Conservation (phyloP, 2,113 vertebrate species). For the Manacus vitellinus region DNA sequence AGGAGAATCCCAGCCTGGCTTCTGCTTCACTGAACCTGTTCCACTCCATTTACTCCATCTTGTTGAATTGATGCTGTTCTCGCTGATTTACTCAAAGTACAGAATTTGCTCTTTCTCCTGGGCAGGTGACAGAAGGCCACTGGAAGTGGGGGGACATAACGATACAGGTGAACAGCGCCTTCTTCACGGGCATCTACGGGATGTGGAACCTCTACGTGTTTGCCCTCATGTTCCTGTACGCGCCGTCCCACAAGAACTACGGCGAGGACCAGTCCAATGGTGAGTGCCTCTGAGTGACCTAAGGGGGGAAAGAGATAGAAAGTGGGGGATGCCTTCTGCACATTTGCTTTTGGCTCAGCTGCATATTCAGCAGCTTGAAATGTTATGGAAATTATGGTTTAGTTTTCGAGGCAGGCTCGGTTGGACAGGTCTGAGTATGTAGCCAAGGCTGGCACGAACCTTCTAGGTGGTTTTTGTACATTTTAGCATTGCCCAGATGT, state of each 20-base stretch:
- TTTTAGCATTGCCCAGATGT: neutral
- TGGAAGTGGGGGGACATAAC: constrained; percentile 94
- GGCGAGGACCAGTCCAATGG: constrained; percentile 90
- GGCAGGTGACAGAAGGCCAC: constrained; percentile 93
- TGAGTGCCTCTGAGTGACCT: neutral
- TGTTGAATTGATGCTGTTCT: neutral
- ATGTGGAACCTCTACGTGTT: constrained; percentile 99
- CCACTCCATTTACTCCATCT: neutral
- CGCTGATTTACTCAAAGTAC: neutral
- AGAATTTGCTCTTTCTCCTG: neutral
- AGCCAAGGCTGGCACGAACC: neutral
- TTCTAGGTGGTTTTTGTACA: neutral
- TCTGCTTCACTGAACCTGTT: neutral
- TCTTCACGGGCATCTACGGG: constrained; percentile 97
- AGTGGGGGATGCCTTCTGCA: neutral
- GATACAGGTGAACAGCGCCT: constrained; percentile 92
- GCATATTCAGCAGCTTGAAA: rapidly evolving
- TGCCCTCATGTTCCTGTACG: constrained; percentile 96
- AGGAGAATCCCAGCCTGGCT: neutral
- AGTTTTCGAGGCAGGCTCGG: neutral
- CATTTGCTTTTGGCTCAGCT: neutral
- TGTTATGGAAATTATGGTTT: neutral
- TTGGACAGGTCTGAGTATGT: neutral
- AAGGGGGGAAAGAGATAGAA: rapidly evolving
- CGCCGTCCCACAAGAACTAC: constrained; percentile 94